A percentile compares a stretch with the other conserved stretches of the same genome.
phyloP scores from a whole-genome alignment of 2,113 vertebrate species.

The Rhynchomys soricoides region DNA sequence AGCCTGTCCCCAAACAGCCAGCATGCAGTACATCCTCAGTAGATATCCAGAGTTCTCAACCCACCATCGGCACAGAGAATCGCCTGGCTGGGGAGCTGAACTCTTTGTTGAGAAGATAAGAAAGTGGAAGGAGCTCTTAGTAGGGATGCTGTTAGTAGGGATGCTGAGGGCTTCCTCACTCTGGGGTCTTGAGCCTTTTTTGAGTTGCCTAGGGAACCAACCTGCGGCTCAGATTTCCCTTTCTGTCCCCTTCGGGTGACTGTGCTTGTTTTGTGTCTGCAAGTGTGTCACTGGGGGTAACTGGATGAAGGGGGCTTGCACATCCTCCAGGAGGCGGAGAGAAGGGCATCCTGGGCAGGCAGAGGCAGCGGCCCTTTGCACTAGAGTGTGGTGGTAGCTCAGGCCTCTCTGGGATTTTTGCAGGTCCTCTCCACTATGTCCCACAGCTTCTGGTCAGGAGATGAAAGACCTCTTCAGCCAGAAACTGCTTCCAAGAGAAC shows the following conservation, averaged over 20 bases:
- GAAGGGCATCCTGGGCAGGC: rapidly evolving
- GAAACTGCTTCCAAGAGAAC: background rate
- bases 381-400: rapidly evolving
- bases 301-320: background rate
- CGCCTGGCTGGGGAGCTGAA: background rate
- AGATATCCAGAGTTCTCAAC: background rate
- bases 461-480: background rate
- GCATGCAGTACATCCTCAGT: background rate
- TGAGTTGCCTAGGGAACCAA: background rate
- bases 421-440: background rate
- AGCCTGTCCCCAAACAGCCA: background rate
- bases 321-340: background rate
- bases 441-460: background rate
- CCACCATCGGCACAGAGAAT: background rate
- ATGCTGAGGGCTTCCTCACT: background rate
- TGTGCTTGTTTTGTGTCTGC: background rate
- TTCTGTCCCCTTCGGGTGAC: background rate
- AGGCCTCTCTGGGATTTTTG: background rate
- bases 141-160: too few species aligned
- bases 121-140: background rate
- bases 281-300: background rate
- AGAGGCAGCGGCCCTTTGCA: background rate
- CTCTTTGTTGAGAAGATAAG: background rate
- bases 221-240: background rate
- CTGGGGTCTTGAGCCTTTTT: background rate